Evolutionary conservation across 2,888 invertebrate species (phyloP).

Genomic region (Apotomis turbidana): DNA sequence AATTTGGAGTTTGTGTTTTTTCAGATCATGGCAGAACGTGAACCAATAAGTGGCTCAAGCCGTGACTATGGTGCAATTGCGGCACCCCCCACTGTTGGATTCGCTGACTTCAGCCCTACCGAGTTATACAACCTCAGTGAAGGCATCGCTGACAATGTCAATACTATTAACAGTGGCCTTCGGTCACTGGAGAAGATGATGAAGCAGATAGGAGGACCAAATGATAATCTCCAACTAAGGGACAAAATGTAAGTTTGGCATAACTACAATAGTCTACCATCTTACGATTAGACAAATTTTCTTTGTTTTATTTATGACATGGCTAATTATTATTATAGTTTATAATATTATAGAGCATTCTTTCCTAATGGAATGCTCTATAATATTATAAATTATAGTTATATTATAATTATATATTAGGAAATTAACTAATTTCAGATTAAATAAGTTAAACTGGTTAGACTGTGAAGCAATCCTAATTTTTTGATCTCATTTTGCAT

Average conservation of each 20-base stretch:
- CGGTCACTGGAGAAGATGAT: conserved; percentile 88
- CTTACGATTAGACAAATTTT: no score
- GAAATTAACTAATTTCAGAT: no score
- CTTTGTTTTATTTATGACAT: no score
- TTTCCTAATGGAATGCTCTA: no score
- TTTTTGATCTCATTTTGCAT: no score
- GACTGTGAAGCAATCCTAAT: no score
- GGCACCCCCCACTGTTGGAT: conserved; percentile 87
- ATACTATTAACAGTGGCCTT: conserved; percentile 89
- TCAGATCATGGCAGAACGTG: conserved; percentile 68
- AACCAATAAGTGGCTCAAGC: conserved; percentile 71
- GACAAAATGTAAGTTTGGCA: conserved; percentile 70
- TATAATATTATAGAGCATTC: no score
- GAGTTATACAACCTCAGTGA: conserved; percentile 92
- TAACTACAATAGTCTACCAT: background rate
- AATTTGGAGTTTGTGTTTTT: background rate
- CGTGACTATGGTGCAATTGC: conserved; percentile 75
- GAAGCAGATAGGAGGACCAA: conserved; percentile 89
- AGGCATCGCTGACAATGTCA: conserved; percentile 91
- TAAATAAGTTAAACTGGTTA: no score
- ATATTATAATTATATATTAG: no score
- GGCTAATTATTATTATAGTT: no score
- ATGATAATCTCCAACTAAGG: conserved; percentile 86
- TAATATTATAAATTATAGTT: no score
- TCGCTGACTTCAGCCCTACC: conserved; percentile 88